Percentiles rank a stretch among this genome's conserved stretches.
phyloP scores from a whole-genome alignment of 2,797 vertebrate species.

The Pelobates cultripes region DNA sequence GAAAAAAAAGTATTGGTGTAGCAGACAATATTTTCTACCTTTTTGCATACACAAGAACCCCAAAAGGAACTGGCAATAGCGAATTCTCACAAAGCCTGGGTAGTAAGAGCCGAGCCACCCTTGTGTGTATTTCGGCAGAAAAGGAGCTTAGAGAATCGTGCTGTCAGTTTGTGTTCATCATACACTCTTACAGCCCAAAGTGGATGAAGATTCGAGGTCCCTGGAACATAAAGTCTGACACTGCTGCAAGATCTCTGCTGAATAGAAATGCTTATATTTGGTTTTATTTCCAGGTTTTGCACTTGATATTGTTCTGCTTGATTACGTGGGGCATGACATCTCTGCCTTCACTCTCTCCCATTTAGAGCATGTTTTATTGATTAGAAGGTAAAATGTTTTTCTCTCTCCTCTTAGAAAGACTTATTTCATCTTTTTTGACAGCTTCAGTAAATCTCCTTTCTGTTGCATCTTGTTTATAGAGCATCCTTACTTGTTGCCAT shows the following conservation, averaged over 20 bases:
- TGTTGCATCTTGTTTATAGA: background rate
- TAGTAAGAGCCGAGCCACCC: slow-evolving; percentile 26
- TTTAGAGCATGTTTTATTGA: background rate
- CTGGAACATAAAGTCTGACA: slow-evolving; percentile 1
- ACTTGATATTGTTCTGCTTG: background rate
- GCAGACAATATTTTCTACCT: background rate
- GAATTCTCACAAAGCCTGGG: slow-evolving; percentile 13
- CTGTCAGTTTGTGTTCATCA: slow-evolving; percentile 51
- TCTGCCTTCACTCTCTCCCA: background rate
- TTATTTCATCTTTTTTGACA: background rate
- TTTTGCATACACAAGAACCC: background rate
- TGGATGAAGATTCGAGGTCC: slow-evolving; percentile 10
- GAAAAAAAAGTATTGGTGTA: background rate
- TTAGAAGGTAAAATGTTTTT: background rate
- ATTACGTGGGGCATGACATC: background rate
- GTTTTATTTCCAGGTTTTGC: background rate
- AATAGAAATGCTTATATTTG: background rate
- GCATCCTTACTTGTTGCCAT: background rate
- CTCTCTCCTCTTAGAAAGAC: background rate
- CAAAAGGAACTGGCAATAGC: slow-evolving; percentile 5
- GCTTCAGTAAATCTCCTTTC: background rate
- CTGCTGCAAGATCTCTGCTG: background rate
- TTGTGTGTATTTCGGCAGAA: slow-evolving; percentile 49
- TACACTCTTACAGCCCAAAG: background rate
- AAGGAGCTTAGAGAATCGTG: background rate